These are phyloP conservation scores for Linnaemya vulpina DNA, from an alignment of 2,888 invertebrate species.

Conservation along the genomic window DNA sequence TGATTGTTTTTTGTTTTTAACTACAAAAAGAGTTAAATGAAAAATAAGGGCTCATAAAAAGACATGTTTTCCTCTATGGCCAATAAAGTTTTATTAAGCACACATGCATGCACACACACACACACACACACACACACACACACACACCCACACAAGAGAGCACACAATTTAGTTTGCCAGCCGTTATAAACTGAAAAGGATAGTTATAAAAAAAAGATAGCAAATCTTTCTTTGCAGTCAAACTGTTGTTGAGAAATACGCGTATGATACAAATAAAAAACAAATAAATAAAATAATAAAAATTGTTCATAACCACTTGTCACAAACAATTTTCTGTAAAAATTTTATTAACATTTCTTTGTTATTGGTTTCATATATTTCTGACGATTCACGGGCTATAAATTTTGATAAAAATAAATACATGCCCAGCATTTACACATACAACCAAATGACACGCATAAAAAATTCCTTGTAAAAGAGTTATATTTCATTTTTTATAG, in stretches of 20 bases:
- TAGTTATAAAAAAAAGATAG: not conserved
- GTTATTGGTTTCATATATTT: conserved; percentile 2
- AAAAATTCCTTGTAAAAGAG: not conserved
- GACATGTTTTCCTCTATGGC: no score
- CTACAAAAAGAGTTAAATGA: no score
- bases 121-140: not conserved
- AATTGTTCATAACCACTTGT: conserved; percentile 35
- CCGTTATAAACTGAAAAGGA: not conserved
- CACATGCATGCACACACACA: no score
- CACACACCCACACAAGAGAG: not conserved
- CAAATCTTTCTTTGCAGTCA: not conserved
- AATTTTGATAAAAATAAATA: not conserved
- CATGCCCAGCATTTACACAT: not conserved
- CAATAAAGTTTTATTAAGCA: no score
- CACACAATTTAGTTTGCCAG: not conserved
- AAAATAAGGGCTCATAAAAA: no score
- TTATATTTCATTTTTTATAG: not conserved
- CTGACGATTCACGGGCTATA: not conserved
- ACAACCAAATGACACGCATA: not conserved
- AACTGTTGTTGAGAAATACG: not conserved
- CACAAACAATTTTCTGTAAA: conserved; percentile 29
- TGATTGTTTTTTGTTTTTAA: no score
- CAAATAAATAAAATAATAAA: no score
- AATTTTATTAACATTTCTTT: conserved; percentile 50
- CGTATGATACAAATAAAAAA: not conserved